Percentiles rank a stretch among this genome's conserved stretches.
phyloP scores from a whole-genome alignment of 2,113 vertebrate genomes.

The Lycocorax pyrrhopterus region DNA sequence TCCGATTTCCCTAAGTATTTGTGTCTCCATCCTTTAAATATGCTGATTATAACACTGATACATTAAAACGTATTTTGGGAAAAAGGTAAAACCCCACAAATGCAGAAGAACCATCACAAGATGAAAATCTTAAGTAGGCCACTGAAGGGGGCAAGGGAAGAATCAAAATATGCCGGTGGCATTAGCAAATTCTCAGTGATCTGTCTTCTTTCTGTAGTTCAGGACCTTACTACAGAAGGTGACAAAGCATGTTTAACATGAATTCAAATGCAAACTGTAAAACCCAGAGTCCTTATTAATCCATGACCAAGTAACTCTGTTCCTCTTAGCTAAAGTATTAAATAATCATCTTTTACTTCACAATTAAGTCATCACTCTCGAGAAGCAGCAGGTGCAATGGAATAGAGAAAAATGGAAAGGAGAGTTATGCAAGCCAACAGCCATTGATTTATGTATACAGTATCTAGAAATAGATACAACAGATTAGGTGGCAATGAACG shows the following conservation, averaged over 20 bases:
- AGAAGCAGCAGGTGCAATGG: background rate
- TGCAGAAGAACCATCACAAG: background rate
- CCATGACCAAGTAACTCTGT: background rate
- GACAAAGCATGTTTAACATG: background rate
- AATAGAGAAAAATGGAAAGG: background rate
- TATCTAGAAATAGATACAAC: background rate
- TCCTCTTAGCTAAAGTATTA: background rate
- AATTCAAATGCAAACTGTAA: background rate
- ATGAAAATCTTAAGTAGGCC: background rate
- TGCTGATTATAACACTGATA: background rate
- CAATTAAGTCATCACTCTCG: background rate
- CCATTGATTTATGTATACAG: background rate
- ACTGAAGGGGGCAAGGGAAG: background rate
- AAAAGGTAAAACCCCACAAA: background rate
- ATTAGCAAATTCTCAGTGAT: background rate
- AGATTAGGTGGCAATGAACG: background rate
- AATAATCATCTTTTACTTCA: constrained; percentile 12
- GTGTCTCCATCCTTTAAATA: background rate
- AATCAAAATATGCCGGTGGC: background rate
- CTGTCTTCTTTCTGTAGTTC: background rate
- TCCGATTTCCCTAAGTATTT: background rate
- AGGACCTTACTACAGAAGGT: background rate
- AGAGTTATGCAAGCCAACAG: background rate
- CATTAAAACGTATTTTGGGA: background rate
- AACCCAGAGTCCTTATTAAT: constrained; percentile 6